Base-by-base conservation (phyloP, 2,888 invertebrate species). In the Merodon equestris region DNA sequence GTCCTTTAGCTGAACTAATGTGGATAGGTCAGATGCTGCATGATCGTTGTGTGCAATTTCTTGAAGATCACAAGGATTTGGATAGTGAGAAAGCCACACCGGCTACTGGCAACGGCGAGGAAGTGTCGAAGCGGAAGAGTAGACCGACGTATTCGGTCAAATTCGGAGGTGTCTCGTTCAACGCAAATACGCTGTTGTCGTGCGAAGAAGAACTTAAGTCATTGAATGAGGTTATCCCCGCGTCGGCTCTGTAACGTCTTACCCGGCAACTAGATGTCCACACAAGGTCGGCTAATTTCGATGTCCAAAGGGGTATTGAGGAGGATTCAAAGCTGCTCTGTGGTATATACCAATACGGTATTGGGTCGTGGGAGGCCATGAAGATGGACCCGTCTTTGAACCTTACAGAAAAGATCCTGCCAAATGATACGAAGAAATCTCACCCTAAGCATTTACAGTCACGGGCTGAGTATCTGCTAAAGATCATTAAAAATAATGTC, bases 361-460 rank as follows among this genome's bases (percentile, higher is more conserved):
- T 97, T 92, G 98, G 98, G 14, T 97, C 97, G 12, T 99, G 99
- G 99, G 99, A 99, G 88, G 95, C 96, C 61, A 98, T 99, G 84
- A 98, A 98, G 90, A 95, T 97, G 93, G 99, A 99, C 89, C 94
- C 96, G 0, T 93, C 93, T 7, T 91, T 98, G 13, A 92, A 92
- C 83, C 91, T 94, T 47, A 93, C 93, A 50, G 96, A 97, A 83
- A 98, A 98, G 91, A 96, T 97, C 82, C 90, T 97, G 45, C 91
- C 93, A 0, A 95, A 95, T 85, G 96, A 96, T 85, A 84, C 86
- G 17, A 94, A 94, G 83, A 99, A 99, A 89, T 98, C 98, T 10
- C 98, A 98, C 89, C 94, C 94, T 0, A 99, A 98, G 88, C 97
- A 99, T 90, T 90, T 99, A 76, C 95, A 97, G 85, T 94, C 96